Base-by-base conservation (phyloP, 2,888 invertebrate genomes). In the Strigamia crassipes region DNA sequence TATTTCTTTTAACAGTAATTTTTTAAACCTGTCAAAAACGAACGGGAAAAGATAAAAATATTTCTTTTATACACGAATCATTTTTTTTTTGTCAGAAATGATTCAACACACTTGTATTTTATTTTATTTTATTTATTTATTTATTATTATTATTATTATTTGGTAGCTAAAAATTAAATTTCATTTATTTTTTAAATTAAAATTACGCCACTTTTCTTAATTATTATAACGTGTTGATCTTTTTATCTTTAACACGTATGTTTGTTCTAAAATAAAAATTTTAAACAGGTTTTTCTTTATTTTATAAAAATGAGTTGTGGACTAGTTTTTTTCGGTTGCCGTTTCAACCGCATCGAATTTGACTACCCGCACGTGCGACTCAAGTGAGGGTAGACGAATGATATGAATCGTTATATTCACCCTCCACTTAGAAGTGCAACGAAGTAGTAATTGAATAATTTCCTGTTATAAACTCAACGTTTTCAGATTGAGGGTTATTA, bases 331-430 rank as follows among this genome's bases (percentile, higher is more conserved):
- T 3, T 27, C 10, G 38, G 38, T 9, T n/a, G 27, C 31, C 31
- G 23, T 31, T 73, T 73, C 73, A 31, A 73, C 73, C 13, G 31
- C n/a, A 31, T 13, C 31, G 31, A 73, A 23, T 23, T 51, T 27
- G 73, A 31, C 73, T 61, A 73, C 73, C 73, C 73, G 73, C 73
- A 73, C 73, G 73, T 73, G 73, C 73, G 15, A 51, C 13, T 13
- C 31, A 31, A 31, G 73, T 73, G 73, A 73, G 73, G 73, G 73
- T 73, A 73, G 73, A 73, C n/a, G 31, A 31, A 31, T 73, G 27
- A 73, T 73, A 31, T 15, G 31, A 31, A 23, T 31, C 31, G 31
- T 27, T 31, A 27, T 31, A 27, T 73, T 73, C 73, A 73, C 31
- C 73, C 73, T 73, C 73, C 27, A 27, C n/a, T 73, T 51, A 51